Percentiles rank a stretch among this genome's conserved stretches.
phyloP scores from a whole-genome alignment of 1,140 invertebrate genomes.

The Leptinotarsa texana region DNA sequence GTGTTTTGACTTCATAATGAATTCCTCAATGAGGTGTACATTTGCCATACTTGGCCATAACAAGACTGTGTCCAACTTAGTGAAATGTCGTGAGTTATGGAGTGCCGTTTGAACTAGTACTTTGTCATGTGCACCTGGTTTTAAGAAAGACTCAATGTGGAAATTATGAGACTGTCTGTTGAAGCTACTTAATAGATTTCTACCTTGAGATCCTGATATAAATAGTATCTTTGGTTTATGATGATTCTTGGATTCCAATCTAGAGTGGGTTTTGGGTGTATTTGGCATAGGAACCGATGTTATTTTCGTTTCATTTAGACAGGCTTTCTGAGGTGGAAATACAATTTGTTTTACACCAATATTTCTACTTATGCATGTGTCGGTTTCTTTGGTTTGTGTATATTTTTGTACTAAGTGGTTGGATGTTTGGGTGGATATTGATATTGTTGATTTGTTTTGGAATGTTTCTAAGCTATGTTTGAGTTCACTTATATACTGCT shows the following conservation, averaged over 20 bases:
- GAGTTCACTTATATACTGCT: constrained; percentile 13
- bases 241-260: background rate
- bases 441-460: constrained; percentile 14
- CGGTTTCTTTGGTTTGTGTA: constrained; percentile 13
- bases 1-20: background rate
- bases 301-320: constrained; percentile 8
- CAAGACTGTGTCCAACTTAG: constrained; percentile 5
- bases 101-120: constrained; percentile 13
- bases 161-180: background rate
- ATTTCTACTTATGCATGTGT: constrained; percentile 8
- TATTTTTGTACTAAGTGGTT: constrained; percentile 3
- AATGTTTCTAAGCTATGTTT: constrained; percentile 5
- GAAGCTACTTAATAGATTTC: background rate
- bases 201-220: background rate
- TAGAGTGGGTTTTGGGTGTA: background rate
- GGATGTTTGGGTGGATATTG: constrained; percentile 1
- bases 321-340: background rate
- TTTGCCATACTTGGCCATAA: constrained; percentile 16
- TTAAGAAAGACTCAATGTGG: background rate
- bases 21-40: background rate
- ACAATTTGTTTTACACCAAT: constrained; percentile 3
- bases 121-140: constrained; percentile 13
- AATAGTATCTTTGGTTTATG: background rate
- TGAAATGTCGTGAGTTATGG: constrained; percentile 9
- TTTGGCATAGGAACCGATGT: background rate